Evolutionary conservation across 2,797 vertebrate species (phyloP), one percentile per base, ranked within the genome.

Genomic region (Pelodytes ibericus): DNA sequence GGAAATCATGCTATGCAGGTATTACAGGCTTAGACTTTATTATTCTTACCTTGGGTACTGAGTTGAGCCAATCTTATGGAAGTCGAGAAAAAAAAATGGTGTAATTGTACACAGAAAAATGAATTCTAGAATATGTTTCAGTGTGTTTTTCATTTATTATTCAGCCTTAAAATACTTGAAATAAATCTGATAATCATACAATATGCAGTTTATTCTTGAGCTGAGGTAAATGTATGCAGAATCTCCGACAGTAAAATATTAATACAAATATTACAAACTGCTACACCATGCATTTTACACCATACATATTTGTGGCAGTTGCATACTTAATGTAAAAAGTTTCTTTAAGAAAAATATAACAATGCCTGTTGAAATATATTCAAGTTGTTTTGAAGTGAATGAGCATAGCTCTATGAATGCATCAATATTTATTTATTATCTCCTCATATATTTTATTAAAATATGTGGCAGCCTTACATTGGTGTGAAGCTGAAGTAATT

Each of bases 231-330:
- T 44, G 58, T 20, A 61, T 22, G 47, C 59, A 57, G 59, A 62
- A 63, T 39, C 56, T 36, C 66, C 47, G 59, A 63, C 41, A 69
- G 47, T 26, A 60, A 27, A 49, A 61, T 20, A 70, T 56, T 26
- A 70, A 20, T 15, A 36, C 47, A 63, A 63, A 20, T 61, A 61
- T 33, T 20, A 2, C n/a, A 68, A 68, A 69, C 53, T 74, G 63
- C 72, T 74, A 36, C 31, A 44, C 31, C 60, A n/a, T 39, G 56
- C 73, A 69, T n/a, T n/a, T n/a, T n/a, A n/a, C n/a, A n/a, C n/a
- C n/a, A n/a, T n/a, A n/a, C n/a, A 26, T 61, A 49, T 68, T 47
- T 39, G 22, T 68, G 73, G 51, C 47, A 41, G 31, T 57, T 61
- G 65, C n/a, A 31, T 74, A n/a, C 11, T 41, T 49, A 60, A 47